These are phyloP conservation scores for Megalurothrips usitatus DNA, from an alignment of 2,888 invertebrate species.

Conservation along the genomic window DNA sequence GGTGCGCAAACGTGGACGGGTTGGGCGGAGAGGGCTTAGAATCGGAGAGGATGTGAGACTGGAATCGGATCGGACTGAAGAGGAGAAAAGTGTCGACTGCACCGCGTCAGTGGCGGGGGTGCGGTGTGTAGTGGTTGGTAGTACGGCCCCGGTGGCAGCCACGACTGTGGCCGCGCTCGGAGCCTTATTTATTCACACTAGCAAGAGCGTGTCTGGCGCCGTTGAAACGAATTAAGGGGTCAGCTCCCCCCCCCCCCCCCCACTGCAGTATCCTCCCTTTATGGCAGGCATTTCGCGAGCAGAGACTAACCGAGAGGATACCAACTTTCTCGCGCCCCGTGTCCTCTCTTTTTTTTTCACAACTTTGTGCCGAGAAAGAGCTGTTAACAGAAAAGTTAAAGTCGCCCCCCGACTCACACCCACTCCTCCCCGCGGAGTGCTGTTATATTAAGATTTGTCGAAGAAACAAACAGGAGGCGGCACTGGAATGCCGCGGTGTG, in stretches of 20 bases:
- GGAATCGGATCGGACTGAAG: background rate
- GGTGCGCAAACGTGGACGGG: no score
- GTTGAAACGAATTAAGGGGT: background rate
- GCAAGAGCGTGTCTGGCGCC: background rate
- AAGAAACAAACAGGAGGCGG: background rate
- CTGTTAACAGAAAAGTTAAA: slow-evolving; percentile 1
- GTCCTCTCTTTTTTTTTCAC: background rate
- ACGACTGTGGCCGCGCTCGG: background rate
- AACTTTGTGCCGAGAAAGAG: background rate
- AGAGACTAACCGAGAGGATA: background rate
- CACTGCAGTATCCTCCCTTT: background rate
- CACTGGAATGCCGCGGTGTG: background rate
- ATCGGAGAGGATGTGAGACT: no score
- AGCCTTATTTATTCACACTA: background rate
- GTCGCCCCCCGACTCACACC: background rate
- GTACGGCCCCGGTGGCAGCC: background rate
- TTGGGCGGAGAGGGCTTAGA: no score
- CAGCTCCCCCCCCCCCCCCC: background rate
- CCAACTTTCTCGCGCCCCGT: background rate
- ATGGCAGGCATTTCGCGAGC: background rate
- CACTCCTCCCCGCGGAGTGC: background rate
- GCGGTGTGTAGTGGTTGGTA: background rate
- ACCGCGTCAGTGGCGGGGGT: background rate
- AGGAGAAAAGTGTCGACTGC: background rate
- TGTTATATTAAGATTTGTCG: background rate